These are phyloP conservation scores for Dendrocincla tyrannina DNA, from an alignment of 2,797 vertebrate species.

Conservation along the genomic window DNA sequence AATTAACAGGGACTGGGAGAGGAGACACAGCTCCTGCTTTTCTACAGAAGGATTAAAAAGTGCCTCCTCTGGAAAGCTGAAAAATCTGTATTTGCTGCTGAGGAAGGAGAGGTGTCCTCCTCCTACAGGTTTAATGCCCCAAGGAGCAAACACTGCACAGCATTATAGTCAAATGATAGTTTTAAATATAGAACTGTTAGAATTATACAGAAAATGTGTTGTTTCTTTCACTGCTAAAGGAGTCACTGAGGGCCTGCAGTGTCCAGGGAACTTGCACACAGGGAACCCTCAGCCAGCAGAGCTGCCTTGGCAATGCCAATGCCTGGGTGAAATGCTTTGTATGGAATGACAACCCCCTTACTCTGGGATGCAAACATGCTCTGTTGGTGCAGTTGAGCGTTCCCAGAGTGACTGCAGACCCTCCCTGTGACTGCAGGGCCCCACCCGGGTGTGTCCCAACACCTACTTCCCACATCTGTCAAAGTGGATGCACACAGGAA, in stretches of 20 bases:
- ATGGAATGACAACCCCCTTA: neutral
- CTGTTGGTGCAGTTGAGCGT: neutral
- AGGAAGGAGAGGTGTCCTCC: neutral
- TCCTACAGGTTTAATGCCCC: neutral
- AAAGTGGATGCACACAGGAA: conserved; percentile 83
- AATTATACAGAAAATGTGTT: neutral
- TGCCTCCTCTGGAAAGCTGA: neutral
- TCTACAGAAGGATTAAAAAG: neutral
- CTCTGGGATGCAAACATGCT: neutral
- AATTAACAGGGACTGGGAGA: neutral
- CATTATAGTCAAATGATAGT: neutral
- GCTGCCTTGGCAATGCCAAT: neutral
- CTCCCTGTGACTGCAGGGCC: neutral
- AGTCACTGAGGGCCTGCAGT: neutral
- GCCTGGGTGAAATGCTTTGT: neutral
- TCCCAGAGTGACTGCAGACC: neutral
- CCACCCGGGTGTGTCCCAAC: neutral
- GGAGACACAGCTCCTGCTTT: fast-evolving
- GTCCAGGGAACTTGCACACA: neutral
- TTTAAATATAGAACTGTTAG: neutral
- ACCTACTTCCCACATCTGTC: conserved; percentile 86
- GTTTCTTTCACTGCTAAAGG: neutral
- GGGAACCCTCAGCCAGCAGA: neutral
- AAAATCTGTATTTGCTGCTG: neutral
- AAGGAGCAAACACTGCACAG: neutral